Percentiles rank a stretch among this genome's conserved stretches.
These are phyloP conservation scores for Enchytraeus crypticus DNA, from an alignment of 2,888 invertebrate genomes.

Conservation along the genomic window DNA sequence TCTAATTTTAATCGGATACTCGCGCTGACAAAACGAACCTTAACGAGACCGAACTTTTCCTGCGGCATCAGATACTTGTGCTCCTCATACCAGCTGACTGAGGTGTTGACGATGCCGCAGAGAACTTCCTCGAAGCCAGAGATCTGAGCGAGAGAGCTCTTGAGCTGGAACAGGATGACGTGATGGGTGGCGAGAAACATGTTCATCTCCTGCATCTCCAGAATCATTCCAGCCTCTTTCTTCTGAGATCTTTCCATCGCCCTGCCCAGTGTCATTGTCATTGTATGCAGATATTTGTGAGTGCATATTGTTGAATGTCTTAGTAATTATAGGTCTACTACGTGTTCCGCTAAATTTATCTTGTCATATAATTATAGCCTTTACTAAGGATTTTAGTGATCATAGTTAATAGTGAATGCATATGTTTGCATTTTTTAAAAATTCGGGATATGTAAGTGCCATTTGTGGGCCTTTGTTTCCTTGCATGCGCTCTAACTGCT, in stretches of 20 bases:
- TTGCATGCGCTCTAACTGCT: too few species aligned
- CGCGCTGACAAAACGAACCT: constrained; percentile 9
- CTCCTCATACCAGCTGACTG: constrained; percentile 90
- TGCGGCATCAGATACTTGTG: constrained; percentile 88
- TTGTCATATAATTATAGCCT: background rate
- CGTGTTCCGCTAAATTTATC: too few species aligned
- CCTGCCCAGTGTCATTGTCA: too few species aligned
- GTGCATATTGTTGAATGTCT: too few species aligned
- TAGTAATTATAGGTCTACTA: too few species aligned
- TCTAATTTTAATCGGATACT: background rate
- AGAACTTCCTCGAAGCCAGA: constrained; percentile 77
- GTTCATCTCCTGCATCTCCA: constrained; percentile 92
- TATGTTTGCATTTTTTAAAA: too few species aligned
- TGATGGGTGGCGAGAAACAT: constrained; percentile 97
- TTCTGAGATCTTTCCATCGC: background rate
- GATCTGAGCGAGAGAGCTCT: constrained; percentile 44
- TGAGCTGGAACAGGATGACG: constrained; percentile 87
- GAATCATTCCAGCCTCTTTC: constrained; percentile 56
- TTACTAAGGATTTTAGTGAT: too few species aligned
- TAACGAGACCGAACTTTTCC: constrained; percentile 65
- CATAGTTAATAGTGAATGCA: too few species aligned
- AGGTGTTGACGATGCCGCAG: constrained; percentile 88
- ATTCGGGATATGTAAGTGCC: too few species aligned
- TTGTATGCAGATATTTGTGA: too few species aligned
- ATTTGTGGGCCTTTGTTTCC: too few species aligned